Base-by-base conservation (phyloP, 1,140 invertebrate genomes). In the Euwallacea similis region DNA sequence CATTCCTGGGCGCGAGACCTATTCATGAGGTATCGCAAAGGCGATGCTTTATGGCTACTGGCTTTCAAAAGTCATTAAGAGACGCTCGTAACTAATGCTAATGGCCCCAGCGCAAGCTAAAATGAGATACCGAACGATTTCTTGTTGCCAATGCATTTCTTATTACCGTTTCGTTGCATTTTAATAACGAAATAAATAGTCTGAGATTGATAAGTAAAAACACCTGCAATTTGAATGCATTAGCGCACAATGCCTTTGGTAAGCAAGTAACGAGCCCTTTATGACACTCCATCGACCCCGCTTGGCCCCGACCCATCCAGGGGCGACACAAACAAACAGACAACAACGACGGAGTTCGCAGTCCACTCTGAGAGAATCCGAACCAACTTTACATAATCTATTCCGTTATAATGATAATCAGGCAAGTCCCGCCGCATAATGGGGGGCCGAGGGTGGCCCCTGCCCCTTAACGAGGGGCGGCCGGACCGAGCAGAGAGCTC, bases 401-500 rank as follows among this genome's bases (percentile, higher is more conserved):
- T 79, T 77, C 76, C 74, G 70, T 69, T 75, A 76, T 77, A 79
- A 77, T 77, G 76, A 79, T 79, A 79, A 79, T 79, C 77, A 79
- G 74, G 77, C 77, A 69, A 72, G 74, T 74, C 73, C 69, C 71
- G 64, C 73, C n/a, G 72, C 71, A 77, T 76, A 77, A 76, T 76
- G 76, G 73, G 74, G 76, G 74, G 55, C 21, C 16, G n/a, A 42
- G 47, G 61, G 60, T 7, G 60, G 56, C 59, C 43, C 56, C 16
- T 13, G 41, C 66, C 56, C 56, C 44, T 76, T 71, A 62, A 71
- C 72, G 72, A 71, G 76, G 64, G 70, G 76, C 73, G 79, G 79
- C 78, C 80, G 80, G 78, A 78, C 76, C 75, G 78, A 78, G 77
- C 79, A 41, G 79, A 81, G 78, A 79, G 79, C 79, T 81, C 80